Percentiles rank a stretch among this genome's conserved stretches.
These are phyloP conservation scores for Chloromyia formosa DNA, from an alignment of 2,888 invertebrate species.

Conservation along the genomic window DNA sequence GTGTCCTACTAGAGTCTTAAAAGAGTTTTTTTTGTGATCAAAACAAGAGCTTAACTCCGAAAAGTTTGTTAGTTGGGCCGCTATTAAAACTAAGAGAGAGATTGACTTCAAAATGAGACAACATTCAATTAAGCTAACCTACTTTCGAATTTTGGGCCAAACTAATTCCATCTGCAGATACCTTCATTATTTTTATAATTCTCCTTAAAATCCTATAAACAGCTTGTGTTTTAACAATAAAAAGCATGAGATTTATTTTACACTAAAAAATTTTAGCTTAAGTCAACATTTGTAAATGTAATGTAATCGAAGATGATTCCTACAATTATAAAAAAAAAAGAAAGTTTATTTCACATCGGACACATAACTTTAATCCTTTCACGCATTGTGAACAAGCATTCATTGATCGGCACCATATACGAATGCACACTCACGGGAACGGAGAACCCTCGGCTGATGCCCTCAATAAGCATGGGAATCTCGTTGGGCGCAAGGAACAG, in stretches of 20 bases:
- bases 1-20: too few relatives aligned
- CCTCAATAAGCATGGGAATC: conserved; percentile 21
- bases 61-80: too few relatives aligned
- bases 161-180: too few relatives aligned
- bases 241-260: conserved; percentile 11
- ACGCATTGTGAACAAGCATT: conserved; percentile 23
- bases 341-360: not conserved
- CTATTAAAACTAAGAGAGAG: too few relatives aligned
- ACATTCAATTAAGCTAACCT: too few relatives aligned
- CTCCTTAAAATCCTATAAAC: not conserved
- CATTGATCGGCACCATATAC: conserved; percentile 14
- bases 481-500: conserved; percentile 31
- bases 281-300: conserved; percentile 24
- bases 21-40: too few relatives aligned
- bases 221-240: conserved; percentile 11
- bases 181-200: too few relatives aligned
- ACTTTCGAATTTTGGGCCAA: too few relatives aligned
- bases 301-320: not conserved
- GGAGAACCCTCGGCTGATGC: conserved; percentile 10
- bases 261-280: conserved; percentile 34
- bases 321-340: conserved; percentile 3
- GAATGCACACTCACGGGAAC: conserved; percentile 8
- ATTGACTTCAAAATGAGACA: too few relatives aligned
- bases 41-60: too few relatives aligned
- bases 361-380: conserved; percentile 23